phyloP scores from a whole-genome alignment of 2,797 vertebrate genomes.

The Macrochelys suwanniensis region DNA sequence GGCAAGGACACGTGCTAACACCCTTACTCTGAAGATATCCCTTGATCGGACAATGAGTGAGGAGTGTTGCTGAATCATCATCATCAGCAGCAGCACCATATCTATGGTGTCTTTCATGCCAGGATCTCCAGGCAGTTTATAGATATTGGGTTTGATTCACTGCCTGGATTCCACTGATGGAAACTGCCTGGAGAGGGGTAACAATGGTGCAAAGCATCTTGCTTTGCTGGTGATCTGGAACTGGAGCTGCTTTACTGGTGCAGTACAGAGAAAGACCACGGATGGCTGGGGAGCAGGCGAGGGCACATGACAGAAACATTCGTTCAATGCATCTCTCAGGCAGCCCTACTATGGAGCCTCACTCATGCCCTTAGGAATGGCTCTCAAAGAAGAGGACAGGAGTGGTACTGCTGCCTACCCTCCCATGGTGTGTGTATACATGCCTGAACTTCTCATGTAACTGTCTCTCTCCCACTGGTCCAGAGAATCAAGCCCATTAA shows the following conservation, averaged over 20 bases:
- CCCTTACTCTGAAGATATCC: neutral
- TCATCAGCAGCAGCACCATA: neutral
- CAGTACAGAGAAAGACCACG: rapidly evolving
- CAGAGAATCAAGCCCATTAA: neutral
- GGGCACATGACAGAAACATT: neutral
- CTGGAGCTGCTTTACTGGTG: neutral
- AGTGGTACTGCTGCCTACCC: neutral
- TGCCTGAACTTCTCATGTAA: neutral
- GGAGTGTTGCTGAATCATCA: neutral
- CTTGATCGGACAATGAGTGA: neutral
- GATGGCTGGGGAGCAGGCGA: neutral
- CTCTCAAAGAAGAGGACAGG: neutral
- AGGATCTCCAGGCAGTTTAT: neutral
- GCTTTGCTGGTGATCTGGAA: neutral
- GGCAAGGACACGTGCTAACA: neutral
- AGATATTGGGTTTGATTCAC: neutral
- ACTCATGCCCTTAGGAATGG: neutral
- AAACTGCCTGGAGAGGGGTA: neutral
- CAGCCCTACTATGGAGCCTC: neutral
- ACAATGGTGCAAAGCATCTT: neutral
- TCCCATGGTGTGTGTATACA: rapidly evolving
- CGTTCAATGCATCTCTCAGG: neutral
- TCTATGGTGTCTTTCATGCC: rapidly evolving
- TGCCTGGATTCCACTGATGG: rapidly evolving
- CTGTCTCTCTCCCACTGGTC: neutral